These are phyloP conservation scores for Perodicticus potto DNA, from an alignment of 2,797 vertebrate genomes.

Conservation along the genomic window DNA sequence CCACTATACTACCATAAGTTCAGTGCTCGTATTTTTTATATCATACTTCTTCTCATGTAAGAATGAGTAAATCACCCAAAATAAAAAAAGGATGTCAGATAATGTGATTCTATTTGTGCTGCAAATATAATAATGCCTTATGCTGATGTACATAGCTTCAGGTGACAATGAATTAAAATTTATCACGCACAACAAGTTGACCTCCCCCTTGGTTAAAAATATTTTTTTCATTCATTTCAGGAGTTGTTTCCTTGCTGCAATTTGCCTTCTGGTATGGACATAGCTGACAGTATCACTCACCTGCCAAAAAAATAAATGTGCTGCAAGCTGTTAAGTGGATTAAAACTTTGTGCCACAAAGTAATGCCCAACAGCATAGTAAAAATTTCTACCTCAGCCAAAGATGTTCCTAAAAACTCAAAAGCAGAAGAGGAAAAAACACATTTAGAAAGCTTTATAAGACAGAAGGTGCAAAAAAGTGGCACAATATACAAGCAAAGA, in stretches of 20 bases:
- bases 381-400: background rate
- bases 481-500: background rate
- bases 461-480: background rate
- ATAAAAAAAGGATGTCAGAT: background rate
- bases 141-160: background rate
- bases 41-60: background rate
- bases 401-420: slow-evolving; percentile 45
- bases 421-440: background rate
- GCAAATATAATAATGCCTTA: background rate
- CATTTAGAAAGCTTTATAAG: background rate
- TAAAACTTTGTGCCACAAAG: slow-evolving; percentile 48
- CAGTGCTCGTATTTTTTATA: background rate
- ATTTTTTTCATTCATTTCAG: slow-evolving; percentile 13
- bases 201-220: background rate
- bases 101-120: background rate
- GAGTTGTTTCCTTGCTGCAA: background rate
- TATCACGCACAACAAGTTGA: slow-evolving; percentile 40
- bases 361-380: background rate
- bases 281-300: background rate
- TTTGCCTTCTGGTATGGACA: background rate
- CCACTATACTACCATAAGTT: background rate
- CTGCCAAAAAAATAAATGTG: slow-evolving; percentile 59
- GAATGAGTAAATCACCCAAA: background rate
- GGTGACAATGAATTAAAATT: slow-evolving; percentile 10
- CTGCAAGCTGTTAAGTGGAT: slow-evolving; percentile 61